Evolutionary conservation across 64 coral and sea anemone species (phyloP), one percentile per base, ranked within the genome.

Genomic region (Acropora yongei): DNA sequence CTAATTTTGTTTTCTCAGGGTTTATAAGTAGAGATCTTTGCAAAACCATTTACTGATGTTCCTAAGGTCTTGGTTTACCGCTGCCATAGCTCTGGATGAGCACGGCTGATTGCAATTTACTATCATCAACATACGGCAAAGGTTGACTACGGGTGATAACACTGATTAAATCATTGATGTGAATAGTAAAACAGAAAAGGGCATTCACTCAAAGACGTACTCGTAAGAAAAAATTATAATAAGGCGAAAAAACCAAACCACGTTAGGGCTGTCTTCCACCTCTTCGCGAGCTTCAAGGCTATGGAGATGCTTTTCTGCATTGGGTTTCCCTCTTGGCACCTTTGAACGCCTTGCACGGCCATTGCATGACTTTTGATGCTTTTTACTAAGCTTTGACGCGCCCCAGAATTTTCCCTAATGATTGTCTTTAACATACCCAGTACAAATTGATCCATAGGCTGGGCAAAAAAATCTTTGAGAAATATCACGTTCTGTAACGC

Each of bases 331-430:
- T 16, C 74, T 45, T 47, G 49, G 49, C 13, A 1, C 10, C 41
- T 77, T 9, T 13, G 74, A 53, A 53, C 49, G 3, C 49, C 49
- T 53, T 16, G 5, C 43, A 5, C 43, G 1, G 67, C 12, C 17
- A 88, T 88, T 83, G 57, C 84, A 80, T 93, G 83, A 3, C 88
- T 72, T 8, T 93, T 89, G 72, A 51, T 76, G 43, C 85, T 76
- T 77, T 77, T 77, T 77, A 13, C 1, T 45, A 46, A 45, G 8
- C 74, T 46, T 48, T 46, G 74, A 46, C 43, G 3, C 2, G 13
- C 74, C 41, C 41, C 74, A 77, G 42, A 48, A 8, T 45, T 77
- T 77, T 77, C 74, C 43, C 44, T 43, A 77, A 16, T 77, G 74
- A 77, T 77, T 66, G 2, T 11, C 61, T 2, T 17, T 66, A 66